phyloP scores from a whole-genome alignment of 2,113 vertebrate genomes.

The Proteles cristata region DNA sequence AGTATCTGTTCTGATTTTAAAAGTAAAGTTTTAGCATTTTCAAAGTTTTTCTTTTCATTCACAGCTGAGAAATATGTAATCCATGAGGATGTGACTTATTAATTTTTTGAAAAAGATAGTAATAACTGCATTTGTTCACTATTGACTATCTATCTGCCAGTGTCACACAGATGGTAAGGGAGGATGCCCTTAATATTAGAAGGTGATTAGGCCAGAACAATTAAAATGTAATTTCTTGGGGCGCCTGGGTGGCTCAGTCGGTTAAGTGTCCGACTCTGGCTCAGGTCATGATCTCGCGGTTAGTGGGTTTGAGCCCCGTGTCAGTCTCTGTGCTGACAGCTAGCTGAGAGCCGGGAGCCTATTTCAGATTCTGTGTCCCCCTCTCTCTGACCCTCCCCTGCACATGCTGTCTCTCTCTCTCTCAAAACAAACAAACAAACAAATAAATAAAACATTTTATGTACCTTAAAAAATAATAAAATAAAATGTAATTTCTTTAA shows the following conservation, averaged over 20 bases:
- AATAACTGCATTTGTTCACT: neutral
- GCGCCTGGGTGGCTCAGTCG: too few relatives aligned
- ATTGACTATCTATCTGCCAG: neutral
- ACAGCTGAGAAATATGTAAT: neutral
- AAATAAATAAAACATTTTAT: too few relatives aligned
- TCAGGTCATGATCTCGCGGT: too few relatives aligned
- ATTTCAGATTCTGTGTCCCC: too few relatives aligned
- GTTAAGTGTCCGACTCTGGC: too few relatives aligned
- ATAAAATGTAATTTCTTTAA: neutral
- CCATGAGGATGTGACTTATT: neutral
- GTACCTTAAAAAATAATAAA: too few relatives aligned
- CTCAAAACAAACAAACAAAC: too few relatives aligned
- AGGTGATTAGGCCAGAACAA: neutral
- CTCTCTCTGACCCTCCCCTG: too few relatives aligned
- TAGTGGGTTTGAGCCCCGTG: too few relatives aligned
- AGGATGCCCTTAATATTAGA: neutral
- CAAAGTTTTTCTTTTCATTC: neutral
- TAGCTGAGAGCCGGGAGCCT: too few relatives aligned
- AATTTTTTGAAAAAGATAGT: neutral
- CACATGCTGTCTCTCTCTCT: too few relatives aligned
- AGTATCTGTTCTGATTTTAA: slow-evolving; percentile 72
- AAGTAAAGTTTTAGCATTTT: slow-evolving; percentile 38
- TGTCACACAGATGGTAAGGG: neutral
- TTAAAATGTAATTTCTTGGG: neutral
- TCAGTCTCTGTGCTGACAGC: too few relatives aligned